Percentiles rank a stretch among this genome's conserved stretches.
Evolutionary conservation across 2,888 invertebrate genomes (phyloP).

Genomic region (Erebia ligea): DNA sequence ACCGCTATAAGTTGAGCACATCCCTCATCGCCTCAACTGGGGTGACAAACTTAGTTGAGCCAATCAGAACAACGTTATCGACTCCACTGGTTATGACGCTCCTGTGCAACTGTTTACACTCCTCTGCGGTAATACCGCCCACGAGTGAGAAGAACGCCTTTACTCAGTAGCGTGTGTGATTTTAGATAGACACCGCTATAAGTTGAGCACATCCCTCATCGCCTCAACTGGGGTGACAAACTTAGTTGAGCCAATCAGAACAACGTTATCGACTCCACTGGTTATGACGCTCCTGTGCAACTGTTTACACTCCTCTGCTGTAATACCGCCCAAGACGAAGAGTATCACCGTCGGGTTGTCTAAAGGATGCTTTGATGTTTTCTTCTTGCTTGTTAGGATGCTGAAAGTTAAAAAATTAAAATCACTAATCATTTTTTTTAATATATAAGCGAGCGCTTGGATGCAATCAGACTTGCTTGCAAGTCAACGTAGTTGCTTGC

Average conservation of each 20-base stretch:
- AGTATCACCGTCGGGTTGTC: constrained; percentile 86
- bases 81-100: constrained; percentile 75
- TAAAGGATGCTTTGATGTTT: constrained; percentile 78
- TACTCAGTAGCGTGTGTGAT: background rate
- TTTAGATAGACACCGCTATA: constrained; percentile 42
- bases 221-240: constrained; percentile 69
- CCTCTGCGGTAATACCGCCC: too few species aligned
- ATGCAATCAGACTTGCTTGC: too few species aligned
- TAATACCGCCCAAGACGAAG: constrained; percentile 86
- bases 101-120: too few species aligned
- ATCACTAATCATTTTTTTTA: too few species aligned
- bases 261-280: constrained; percentile 71
- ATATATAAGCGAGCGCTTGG: too few species aligned
- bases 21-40: constrained; percentile 70
- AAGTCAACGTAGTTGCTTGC: too few species aligned
- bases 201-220: constrained; percentile 60
- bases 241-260: constrained; percentile 69
- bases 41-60: constrained; percentile 66
- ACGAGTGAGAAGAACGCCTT: background rate
- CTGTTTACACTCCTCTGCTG: constrained; percentile 84
- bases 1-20: constrained; percentile 52
- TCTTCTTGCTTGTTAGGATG: constrained; percentile 81
- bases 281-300: constrained; percentile 75
- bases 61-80: constrained; percentile 69
- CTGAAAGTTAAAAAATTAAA: constrained; percentile 60